Percentiles rank a stretch among this genome's conserved stretches.
Evolutionary conservation across 2,113 vertebrate genomes (phyloP).

Genomic region (Romanogobio albipinnatus): DNA sequence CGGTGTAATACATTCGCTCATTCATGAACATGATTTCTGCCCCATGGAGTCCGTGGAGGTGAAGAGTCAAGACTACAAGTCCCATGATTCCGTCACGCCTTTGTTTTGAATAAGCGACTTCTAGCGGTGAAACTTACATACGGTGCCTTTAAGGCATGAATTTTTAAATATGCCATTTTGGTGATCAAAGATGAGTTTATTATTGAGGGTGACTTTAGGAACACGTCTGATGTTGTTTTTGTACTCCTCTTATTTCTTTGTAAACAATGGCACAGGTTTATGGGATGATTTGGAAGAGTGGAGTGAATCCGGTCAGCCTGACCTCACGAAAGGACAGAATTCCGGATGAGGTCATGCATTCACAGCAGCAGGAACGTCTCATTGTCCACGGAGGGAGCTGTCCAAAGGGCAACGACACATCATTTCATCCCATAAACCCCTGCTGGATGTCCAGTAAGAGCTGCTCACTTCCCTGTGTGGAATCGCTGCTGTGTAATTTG

Average conservation of each 20-base stretch:
- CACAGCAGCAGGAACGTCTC: neutral
- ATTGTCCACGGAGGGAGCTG: neutral
- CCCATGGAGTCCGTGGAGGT: no score
- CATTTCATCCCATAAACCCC: neutral
- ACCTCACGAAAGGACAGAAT: neutral
- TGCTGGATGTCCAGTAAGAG: neutral
- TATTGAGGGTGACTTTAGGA: no score
- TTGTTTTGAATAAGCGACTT: no score
- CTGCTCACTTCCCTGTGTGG: neutral
- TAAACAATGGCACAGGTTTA: neutral
- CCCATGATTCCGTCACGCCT: no score
- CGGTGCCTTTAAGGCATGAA: no score
- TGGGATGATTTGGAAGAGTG: neutral
- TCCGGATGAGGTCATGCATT: neutral
- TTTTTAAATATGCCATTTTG: no score
- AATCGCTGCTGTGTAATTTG: neutral
- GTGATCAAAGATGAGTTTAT: no score
- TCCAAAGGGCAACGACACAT: neutral
- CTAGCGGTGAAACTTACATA: no score
- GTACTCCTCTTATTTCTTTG: neutral
- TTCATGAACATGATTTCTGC: no score
- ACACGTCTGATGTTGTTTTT: neutral
- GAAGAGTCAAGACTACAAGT: no score
- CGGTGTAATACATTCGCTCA: no score
- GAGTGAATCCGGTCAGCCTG: neutral